phyloP scores from a whole-genome alignment of 2,888 invertebrate genomes.

The Pterobdella sp. region DNA sequence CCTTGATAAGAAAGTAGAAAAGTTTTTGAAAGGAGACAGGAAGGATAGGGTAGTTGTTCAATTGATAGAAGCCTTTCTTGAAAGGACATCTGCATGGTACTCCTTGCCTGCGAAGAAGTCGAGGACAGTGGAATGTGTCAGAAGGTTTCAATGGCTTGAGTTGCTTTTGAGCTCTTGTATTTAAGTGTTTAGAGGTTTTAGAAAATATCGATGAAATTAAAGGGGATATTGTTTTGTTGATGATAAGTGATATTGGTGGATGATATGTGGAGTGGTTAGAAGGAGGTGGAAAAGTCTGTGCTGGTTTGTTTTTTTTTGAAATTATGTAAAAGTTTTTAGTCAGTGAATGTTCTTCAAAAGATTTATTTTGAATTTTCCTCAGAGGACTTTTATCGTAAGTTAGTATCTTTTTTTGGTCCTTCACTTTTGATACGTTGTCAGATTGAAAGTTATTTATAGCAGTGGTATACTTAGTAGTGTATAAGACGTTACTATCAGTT shows the following conservation, averaged over 20 bases:
- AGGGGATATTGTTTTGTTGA: no score
- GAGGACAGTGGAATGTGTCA: background rate
- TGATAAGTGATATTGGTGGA: background rate
- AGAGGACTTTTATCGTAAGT: no score
- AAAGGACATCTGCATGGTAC: constrained; percentile 3
- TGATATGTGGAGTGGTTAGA: background rate
- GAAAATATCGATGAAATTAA: background rate
- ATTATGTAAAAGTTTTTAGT: no score
- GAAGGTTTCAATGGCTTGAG: background rate
- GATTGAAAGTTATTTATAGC: background rate
- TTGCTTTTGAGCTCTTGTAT: background rate
- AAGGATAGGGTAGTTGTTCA: constrained; percentile 1
- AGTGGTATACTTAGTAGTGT: no score
- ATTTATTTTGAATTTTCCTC: no score
- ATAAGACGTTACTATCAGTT: no score
- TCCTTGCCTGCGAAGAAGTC: background rate
- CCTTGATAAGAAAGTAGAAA: background rate
- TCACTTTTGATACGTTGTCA: no score
- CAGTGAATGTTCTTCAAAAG: no score
- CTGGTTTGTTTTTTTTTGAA: no score
- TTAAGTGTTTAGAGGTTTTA: background rate
- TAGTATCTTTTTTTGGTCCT: no score
- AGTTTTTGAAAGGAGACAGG: background rate
- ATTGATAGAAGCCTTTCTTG: background rate
- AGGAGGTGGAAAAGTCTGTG: background rate